These are phyloP conservation scores for Brevimyrus niger DNA, from an alignment of 2,113 vertebrate genomes.

Conservation along the genomic window DNA sequence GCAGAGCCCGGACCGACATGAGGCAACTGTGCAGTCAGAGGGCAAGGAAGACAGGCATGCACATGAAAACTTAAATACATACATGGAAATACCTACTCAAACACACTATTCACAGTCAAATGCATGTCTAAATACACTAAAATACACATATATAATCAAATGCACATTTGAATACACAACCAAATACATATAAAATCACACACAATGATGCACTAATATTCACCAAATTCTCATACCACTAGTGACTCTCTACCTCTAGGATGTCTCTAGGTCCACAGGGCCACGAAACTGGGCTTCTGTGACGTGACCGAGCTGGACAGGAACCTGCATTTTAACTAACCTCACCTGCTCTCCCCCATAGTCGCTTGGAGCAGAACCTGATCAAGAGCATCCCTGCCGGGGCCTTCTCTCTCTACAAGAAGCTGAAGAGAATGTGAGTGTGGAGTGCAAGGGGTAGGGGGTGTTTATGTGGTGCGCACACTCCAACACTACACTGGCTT, in stretches of 20 bases:
- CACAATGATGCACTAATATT: background rate
- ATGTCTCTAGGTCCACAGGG: background rate
- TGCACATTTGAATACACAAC: background rate
- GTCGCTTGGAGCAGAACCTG: conserved; percentile 95
- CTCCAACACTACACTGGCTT: background rate
- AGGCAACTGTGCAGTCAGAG: background rate
- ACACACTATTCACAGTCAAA: background rate
- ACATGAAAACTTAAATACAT: conserved; percentile 1
- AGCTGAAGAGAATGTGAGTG: conserved; percentile 97
- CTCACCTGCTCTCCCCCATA: conserved; percentile 42
- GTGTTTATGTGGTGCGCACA: background rate
- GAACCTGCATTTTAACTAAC: background rate
- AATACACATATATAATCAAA: background rate
- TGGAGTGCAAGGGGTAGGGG: background rate
- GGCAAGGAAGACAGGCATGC: background rate
- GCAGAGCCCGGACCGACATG: background rate
- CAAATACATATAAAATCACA: background rate
- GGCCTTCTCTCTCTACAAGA: conserved; percentile 92
- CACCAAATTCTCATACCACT: too few species aligned
- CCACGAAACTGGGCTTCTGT: background rate
- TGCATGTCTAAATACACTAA: background rate
- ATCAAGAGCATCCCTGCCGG: conserved; percentile 86
- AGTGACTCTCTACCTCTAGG: background rate
- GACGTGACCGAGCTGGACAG: background rate
- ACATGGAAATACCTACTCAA: background rate